Conservation (phyloP, 2,888 invertebrate species). For the Microctonus brassicae region DNA sequence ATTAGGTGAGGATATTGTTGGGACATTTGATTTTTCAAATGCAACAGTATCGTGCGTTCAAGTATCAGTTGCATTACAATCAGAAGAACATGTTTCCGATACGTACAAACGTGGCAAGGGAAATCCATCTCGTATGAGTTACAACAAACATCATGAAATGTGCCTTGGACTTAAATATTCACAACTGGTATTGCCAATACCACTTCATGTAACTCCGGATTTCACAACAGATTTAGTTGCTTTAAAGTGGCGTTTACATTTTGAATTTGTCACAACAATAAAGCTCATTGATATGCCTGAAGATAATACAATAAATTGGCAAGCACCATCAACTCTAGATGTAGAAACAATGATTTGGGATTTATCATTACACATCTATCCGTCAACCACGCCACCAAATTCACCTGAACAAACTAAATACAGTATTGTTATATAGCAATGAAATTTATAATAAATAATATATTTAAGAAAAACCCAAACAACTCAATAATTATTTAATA, state of each 20-base stretch:
- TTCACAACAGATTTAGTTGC: constrained; percentile 93
- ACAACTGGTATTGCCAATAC: constrained; percentile 92
- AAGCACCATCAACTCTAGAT: constrained; percentile 86
- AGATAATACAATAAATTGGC: constrained; percentile 78
- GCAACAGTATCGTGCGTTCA: constrained; percentile 93
- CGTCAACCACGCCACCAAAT: constrained; percentile 76
- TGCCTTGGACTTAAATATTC: constrained; percentile 90
- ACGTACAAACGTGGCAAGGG: constrained; percentile 67
- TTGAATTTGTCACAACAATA: constrained; percentile 94
- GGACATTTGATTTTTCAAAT: constrained; percentile 93
- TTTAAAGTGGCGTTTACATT: constrained; percentile 94
- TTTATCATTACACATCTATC: constrained; percentile 92
- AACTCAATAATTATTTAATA: constrained; percentile 17
- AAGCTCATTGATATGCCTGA: constrained; percentile 76
- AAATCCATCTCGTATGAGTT: constrained; percentile 75
- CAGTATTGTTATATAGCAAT: constrained; percentile 58
- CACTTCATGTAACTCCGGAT: constrained; percentile 95
- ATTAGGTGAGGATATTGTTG: constrained; percentile 97
- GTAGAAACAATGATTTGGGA: constrained; percentile 99
- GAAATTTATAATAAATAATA: constrained; percentile 9
- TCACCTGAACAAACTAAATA: constrained; percentile 64
- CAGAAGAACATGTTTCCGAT: constrained; percentile 81
- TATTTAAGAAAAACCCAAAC: not conserved
- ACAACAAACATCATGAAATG: constrained; percentile 93
- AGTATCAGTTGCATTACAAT: constrained; percentile 95